phyloP scores from a whole-genome alignment of 1,140 invertebrate genomes.

The Zophobas atratus region DNA sequence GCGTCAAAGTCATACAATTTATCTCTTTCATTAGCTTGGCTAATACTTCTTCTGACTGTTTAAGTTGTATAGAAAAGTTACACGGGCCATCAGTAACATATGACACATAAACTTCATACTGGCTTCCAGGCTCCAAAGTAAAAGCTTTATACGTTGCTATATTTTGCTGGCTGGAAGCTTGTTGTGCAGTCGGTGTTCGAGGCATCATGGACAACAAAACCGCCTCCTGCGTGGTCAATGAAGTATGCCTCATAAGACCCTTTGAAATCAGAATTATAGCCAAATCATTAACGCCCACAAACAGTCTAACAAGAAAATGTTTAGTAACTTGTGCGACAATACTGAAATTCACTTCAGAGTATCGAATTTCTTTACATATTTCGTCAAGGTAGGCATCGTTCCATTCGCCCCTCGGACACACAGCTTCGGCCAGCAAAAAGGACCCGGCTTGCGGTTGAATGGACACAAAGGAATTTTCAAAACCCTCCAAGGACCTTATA shows the following conservation, averaged over 20 bases:
- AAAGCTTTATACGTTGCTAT: constrained; percentile 60
- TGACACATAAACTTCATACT: constrained; percentile 80
- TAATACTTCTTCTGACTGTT: constrained; percentile 72
- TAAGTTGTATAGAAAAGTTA: constrained; percentile 81
- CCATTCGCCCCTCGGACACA: constrained; percentile 59
- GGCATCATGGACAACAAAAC: constrained; percentile 58
- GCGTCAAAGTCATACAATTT: constrained; percentile 72
- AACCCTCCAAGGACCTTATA: constrained; percentile 72
- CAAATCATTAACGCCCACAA: constrained; percentile 51
- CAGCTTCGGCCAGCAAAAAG: constrained; percentile 72
- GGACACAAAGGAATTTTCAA: constrained; percentile 70
- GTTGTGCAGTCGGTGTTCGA: constrained; percentile 3
- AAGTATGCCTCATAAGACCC: constrained; percentile 57
- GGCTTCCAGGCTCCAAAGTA: constrained; percentile 66
- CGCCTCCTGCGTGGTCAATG: constrained; percentile 59
- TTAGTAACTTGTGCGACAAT: constrained; percentile 57
- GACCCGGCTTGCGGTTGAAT: constrained; percentile 72
- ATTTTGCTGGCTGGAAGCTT: constrained; percentile 34
- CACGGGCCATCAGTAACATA: constrained; percentile 83
- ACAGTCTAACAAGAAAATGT: constrained; percentile 57
- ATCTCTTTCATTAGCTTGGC: constrained; percentile 79
- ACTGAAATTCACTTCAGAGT: constrained; percentile 57
- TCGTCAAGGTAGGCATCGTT: constrained; percentile 57
- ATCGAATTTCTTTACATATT: constrained; percentile 60
- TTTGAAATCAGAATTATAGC: constrained; percentile 49